Percentiles rank a stretch among this genome's conserved stretches.
phyloP scores from a whole-genome alignment of 2,797 vertebrate genomes.

The Eospalax fontanierii region DNA sequence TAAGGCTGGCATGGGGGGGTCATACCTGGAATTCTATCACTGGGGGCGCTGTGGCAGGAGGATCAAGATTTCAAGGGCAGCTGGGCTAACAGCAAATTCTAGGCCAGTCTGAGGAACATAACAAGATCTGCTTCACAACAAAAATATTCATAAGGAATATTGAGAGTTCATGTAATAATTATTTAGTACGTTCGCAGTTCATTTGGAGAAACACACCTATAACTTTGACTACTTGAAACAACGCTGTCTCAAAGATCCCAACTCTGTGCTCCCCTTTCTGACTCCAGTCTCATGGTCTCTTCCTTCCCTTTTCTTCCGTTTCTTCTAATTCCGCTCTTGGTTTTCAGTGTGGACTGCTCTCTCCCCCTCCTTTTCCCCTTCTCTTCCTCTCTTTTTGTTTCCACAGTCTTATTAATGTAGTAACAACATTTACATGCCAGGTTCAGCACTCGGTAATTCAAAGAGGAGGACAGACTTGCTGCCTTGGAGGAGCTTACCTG shows the following conservation, averaged over 20 bases:
- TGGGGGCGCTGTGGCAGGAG: not conserved
- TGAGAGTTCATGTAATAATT: not conserved
- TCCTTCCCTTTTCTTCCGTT: constrained; percentile 1
- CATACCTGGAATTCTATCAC: not conserved
- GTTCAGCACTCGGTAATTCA: not conserved
- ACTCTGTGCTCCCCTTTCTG: not conserved
- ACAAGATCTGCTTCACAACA: not conserved
- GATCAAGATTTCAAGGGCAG: not conserved
- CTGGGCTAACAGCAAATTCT: not conserved
- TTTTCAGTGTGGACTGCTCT: not conserved
- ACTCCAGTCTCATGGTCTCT: not conserved
- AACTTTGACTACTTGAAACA: not conserved
- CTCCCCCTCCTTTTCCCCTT: rapidly evolving
- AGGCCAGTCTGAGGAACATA: not conserved
- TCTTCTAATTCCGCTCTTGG: constrained; percentile 17
- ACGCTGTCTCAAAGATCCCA: not conserved
- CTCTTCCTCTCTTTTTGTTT: not conserved
- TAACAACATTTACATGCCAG: not conserved
- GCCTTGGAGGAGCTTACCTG: not conserved
- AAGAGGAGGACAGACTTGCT: not conserved
- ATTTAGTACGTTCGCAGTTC: not conserved
- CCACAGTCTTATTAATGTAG: not conserved
- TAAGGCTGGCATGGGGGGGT: not conserved
- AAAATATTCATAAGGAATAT: not conserved
- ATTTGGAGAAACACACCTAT: not conserved